phyloP scores from a whole-genome alignment of 2,113 vertebrate genomes.

The Salvelinus alpinus region DNA sequence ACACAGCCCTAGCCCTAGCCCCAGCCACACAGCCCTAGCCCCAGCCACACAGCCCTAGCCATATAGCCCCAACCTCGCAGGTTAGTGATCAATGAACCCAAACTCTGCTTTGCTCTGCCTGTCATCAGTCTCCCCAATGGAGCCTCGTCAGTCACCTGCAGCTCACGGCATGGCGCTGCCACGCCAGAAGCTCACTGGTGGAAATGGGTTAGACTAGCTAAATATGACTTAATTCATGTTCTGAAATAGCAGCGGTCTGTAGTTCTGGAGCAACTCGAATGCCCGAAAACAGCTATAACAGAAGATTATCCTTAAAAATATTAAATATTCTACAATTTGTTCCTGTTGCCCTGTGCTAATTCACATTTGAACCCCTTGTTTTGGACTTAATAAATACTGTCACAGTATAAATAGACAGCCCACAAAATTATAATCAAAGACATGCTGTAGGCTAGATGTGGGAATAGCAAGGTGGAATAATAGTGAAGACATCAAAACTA shows the following conservation, averaged over 20 bases:
- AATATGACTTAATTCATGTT: not conserved
- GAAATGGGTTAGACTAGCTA: not conserved
- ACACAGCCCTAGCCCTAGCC: too few relatives aligned
- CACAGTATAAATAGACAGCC: not conserved
- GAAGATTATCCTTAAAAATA: not conserved
- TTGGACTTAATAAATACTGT: not conserved
- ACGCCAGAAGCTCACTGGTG: not conserved
- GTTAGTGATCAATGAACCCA: not conserved
- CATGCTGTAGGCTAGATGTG: not conserved
- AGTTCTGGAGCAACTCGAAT: not conserved
- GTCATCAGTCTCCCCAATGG: not conserved
- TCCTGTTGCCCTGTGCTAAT: not conserved
- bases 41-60: too few relatives aligned
- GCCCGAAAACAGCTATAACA: too few relatives aligned
- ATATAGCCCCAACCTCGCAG: not conserved
- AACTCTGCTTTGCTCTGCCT: not conserved
- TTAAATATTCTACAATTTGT: not conserved
- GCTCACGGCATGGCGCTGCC: too few relatives aligned
- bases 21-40: too few relatives aligned
- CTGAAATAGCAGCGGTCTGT: not conserved
- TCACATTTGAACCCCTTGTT: not conserved
- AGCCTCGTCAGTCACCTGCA: not conserved
- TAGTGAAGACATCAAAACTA: not conserved
- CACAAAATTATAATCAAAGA: not conserved
- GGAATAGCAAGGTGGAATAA: not conserved